Base-by-base conservation (phyloP, 1,140 invertebrate species). In the Uloborus diversus region DNA sequence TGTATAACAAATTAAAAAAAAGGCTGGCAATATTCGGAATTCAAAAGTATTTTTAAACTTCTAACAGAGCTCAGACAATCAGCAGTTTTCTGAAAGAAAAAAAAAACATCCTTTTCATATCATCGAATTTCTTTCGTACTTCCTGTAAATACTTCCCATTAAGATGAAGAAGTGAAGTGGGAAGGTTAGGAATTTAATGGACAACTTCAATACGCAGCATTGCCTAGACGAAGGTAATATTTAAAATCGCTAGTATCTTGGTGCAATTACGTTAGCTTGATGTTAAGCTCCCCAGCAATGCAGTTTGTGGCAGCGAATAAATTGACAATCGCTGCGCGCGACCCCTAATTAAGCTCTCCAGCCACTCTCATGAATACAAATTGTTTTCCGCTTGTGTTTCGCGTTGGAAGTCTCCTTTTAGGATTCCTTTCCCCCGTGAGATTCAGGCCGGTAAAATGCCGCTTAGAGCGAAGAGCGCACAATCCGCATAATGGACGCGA, bases 271-370 rank as follows among this genome's bases (percentile, higher is more conserved):
- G 57, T 53, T 62, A 51, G 57, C 42, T 33, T 64, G 70, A 75
- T 62, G 70, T 61, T 28, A 57, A 57, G 68, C 68, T 73, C n/a
- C 32, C 69, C 59, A 64, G 71, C 57, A 64, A 53, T 75, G 59
- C 71, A 75, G 71, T 75, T 75, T 75, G 71, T 75, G 71, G 71
- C 61, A 59, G 59, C 37, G 61, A 75, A 75, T 75, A 75, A 75
- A 75, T 75, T 75, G 71, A 75, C 71, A 75, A 75, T 75, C 57
- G 71, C 57, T 47, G 20, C 57, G 56, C 70, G 23, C 71, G 71
- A 75, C 71, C 71, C 42, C 71, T 75, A 75, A 75, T 75, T 75
- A 75, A 64, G 71, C 71, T 75, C 30, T 62, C 71, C 33, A 62
- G 56, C 57, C 20, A 4, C 57, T 49, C 71, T 75, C 71, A 75